These are phyloP conservation scores for Ooceraea biroi DNA, from an alignment of 1,140 invertebrate species.

Conservation along the genomic window DNA sequence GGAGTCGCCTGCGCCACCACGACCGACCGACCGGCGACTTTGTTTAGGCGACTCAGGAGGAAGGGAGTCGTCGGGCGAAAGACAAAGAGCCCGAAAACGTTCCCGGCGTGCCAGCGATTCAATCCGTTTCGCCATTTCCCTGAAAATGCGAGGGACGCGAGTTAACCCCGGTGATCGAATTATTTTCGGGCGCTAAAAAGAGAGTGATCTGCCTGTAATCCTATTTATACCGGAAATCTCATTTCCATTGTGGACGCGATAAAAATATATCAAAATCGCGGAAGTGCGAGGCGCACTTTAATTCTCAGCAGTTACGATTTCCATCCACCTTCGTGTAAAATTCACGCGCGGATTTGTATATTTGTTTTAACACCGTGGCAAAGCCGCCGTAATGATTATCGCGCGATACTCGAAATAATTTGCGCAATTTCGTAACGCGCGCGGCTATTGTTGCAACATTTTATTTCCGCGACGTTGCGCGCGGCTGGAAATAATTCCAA, in stretches of 20 bases:
- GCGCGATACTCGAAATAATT: constrained; percentile 50
- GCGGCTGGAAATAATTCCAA: constrained; percentile 51
- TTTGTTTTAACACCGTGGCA: constrained; percentile 31
- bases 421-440: constrained; percentile 51
- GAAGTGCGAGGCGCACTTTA: constrained; percentile 1
- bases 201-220: neutral
- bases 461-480: constrained; percentile 55
- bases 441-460: constrained; percentile 45
- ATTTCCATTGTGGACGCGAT: neutral
- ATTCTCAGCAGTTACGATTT: constrained; percentile 13
- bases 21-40: constrained; percentile 70
- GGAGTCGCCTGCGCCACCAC: constrained; percentile 60
- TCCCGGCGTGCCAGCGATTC: constrained; percentile 49
- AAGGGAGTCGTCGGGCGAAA: constrained; percentile 37
- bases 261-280: constrained; percentile 15
- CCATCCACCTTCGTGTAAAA: constrained; percentile 17
- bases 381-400: constrained; percentile 42
- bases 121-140: constrained; percentile 36
- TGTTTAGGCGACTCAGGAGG: constrained; percentile 67
- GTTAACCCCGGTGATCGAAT: neutral
- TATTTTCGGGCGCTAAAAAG: constrained; percentile 10
- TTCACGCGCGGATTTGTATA: neutral
- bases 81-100: constrained; percentile 53
- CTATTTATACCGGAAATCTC: constrained; percentile 36
- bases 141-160: neutral